These are phyloP conservation scores for Cnemophilus loriae DNA, from an alignment of 2,113 vertebrate genomes.

Conservation along the genomic window DNA sequence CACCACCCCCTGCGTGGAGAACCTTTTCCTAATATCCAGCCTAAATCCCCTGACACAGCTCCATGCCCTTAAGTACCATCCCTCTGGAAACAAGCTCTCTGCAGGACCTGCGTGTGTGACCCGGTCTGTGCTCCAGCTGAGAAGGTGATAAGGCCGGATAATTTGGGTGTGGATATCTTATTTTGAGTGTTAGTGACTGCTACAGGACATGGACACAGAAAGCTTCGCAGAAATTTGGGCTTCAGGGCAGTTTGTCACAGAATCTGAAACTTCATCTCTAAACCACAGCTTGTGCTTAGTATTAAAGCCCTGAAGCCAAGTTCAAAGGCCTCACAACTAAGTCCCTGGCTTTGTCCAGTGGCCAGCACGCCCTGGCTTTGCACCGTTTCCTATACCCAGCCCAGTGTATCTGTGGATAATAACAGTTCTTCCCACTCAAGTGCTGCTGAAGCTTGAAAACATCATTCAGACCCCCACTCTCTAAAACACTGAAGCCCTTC, in stretches of 20 bases:
- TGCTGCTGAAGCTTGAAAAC: neutral
- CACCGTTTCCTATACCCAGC: neutral
- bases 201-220: neutral
- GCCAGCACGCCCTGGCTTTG: neutral
- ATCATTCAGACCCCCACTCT: neutral
- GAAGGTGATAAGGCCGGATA: fast-evolving
- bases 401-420: neutral
- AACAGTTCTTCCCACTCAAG: neutral
- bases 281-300: neutral
- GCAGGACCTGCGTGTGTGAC: neutral
- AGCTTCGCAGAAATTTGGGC: neutral
- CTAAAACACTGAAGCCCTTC: neutral
- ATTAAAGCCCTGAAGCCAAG: neutral
- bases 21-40: neutral
- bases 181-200: neutral
- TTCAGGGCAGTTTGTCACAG: neutral
- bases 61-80: neutral
- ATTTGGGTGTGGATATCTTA: neutral
- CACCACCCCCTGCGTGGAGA: neutral
- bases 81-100: neutral
- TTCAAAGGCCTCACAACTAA: neutral
- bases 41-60: neutral
- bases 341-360: neutral
- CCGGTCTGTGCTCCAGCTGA: neutral
- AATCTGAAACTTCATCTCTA: neutral